These are phyloP conservation scores for Drosophila parabipectinata DNA, from an alignment of 1,140 invertebrate genomes.

Conservation along the genomic window DNA sequence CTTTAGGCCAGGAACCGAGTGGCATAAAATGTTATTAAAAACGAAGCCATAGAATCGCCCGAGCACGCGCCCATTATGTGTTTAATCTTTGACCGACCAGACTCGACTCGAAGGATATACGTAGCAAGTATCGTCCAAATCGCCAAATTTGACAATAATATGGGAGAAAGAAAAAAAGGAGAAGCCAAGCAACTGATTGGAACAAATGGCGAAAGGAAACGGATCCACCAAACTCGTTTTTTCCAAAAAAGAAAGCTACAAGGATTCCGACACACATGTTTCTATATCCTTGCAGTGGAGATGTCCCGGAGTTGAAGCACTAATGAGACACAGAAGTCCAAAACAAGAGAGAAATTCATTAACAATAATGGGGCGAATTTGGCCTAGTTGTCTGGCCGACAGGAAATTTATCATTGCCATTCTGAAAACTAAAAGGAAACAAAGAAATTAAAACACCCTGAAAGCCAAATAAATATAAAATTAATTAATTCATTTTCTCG, in stretches of 20 bases:
- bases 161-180: constrained; percentile 10
- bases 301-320: neutral
- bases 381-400: neutral
- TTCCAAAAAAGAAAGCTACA: neutral
- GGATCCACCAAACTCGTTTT: constrained; percentile 43
- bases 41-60: constrained; percentile 28
- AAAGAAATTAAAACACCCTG: neutral
- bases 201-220: constrained; percentile 27
- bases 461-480: neutral
- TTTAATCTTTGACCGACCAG: constrained; percentile 67
- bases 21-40: constrained; percentile 77
- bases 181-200: constrained; percentile 5
- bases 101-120: constrained; percentile 10
- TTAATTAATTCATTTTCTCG: neutral
- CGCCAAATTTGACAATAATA: constrained; percentile 47
- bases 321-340: constrained; percentile 9
- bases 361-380: constrained; percentile 9
- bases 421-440: neutral
- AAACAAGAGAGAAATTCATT: neutral
- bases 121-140: neutral
- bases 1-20: constrained; percentile 27
- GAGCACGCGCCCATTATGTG: constrained; percentile 60
- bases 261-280: neutral
- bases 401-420: constrained; percentile 3
- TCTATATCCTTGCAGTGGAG: neutral